Evolutionary conservation across 2,888 invertebrate species (phyloP), one percentile per base, ranked within the genome.

Genomic region (Dryomyza anilis): DNA sequence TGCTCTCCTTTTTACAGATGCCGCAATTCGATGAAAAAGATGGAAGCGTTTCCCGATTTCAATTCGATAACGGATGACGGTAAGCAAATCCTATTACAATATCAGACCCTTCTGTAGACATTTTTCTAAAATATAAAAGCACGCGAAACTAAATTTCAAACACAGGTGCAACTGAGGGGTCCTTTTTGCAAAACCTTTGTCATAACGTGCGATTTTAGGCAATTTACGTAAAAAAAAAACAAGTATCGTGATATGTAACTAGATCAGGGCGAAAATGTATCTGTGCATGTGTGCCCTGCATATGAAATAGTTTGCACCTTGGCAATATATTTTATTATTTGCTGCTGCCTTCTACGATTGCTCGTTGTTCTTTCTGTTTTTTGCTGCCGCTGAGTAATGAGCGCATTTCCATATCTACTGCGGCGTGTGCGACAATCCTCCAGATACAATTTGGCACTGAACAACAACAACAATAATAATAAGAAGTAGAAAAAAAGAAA

Each of bases 261-360:
- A n/a, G n/a, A n/a, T n/a, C n/a, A n/a, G n/a, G n/a, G n/a, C n/a
- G n/a, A n/a, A n/a, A n/a, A n/a, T 12, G 23, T 23, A 33, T 36
- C 6, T 45, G 55, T 50, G 14, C 48, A 52, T 50, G 45, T 63
- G 66, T 66, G 63, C 33, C 63, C 56, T 63, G 67, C 65, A 65
- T 65, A 55, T 59, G 53, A 62, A 67, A 58, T 59, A 64, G 63
- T 67, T 64, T 64, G 33, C 39, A 64, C 61, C 67, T 67, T 57
- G 46, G 57, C 64, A 61, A 61, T 64, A 46, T 50, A 57, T 27
- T 45, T 45, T 33, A 55, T 55, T 55, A 36, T 33, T 21, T 52
- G 21, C 19, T 29, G 21, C 10, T 33, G 23, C 55, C 27, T n/a
- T n/a, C n/a, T n/a, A n/a, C n/a, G n/a, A n/a, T n/a, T n/a, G n/a